phyloP scores from a whole-genome alignment of 2,888 invertebrate genomes.

The Drosophila rubida region DNA sequence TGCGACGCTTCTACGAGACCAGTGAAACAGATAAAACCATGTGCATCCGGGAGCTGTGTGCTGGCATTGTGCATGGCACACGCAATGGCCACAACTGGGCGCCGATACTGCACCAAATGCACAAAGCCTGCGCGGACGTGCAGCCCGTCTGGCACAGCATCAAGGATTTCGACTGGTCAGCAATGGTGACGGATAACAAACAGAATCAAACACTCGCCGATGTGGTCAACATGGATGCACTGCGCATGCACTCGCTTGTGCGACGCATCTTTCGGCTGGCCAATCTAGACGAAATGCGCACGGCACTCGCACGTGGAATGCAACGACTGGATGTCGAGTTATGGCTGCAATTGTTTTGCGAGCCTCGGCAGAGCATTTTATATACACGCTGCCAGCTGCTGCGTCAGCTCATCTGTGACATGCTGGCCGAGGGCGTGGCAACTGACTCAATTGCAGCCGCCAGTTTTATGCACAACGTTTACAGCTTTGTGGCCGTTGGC shows the following conservation, averaged over 20 bases:
- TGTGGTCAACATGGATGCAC: slow-evolving; percentile 30
- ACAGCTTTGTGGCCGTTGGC: slow-evolving; percentile 28
- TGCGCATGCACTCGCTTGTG: slow-evolving; percentile 60
- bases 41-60: slow-evolving; percentile 47
- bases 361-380: slow-evolving; percentile 49
- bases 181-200: slow-evolving; percentile 11
- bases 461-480: slow-evolving; percentile 58
- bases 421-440: slow-evolving; percentile 27
- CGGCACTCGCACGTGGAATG: slow-evolving; percentile 54
- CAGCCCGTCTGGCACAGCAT: slow-evolving; percentile 55
- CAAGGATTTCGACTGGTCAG: slow-evolving; percentile 56
- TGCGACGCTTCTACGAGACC: slow-evolving; percentile 28
- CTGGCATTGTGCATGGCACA: slow-evolving; percentile 43
- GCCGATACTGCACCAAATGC: slow-evolving; percentile 51
- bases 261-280: slow-evolving; percentile 57
- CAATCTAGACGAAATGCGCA: slow-evolving; percentile 35
- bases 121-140: slow-evolving; percentile 50
- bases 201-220: slow-evolving; percentile 16
- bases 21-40: slow-evolving; percentile 24
- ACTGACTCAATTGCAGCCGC: slow-evolving; percentile 11
- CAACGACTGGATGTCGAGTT: slow-evolving; percentile 37
- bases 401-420: slow-evolving; percentile 67
- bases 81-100: slow-evolving; percentile 52
- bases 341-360: slow-evolving; percentile 60
- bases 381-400: slow-evolving; percentile 57